phyloP scores from a whole-genome alignment of 2,113 vertebrate genomes.

The Eolophus roseicapilla region DNA sequence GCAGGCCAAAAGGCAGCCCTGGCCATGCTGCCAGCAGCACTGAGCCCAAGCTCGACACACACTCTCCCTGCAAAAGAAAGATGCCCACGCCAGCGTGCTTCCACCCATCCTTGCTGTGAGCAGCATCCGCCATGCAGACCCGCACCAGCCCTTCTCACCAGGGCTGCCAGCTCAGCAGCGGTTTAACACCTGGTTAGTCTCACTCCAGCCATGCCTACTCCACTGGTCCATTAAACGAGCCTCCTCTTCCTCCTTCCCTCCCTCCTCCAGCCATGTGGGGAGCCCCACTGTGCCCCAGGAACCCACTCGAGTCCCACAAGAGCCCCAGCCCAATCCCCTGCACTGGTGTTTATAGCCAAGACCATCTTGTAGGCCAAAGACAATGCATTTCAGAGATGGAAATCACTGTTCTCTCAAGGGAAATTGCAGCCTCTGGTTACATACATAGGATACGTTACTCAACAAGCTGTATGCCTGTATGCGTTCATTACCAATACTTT shows the following conservation, averaged over 20 bases:
- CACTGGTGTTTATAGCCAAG: background rate
- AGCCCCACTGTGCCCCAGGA: background rate
- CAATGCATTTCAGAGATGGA: background rate
- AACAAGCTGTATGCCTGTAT: background rate
- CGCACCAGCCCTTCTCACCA: background rate
- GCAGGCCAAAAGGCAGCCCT: background rate
- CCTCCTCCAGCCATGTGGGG: background rate
- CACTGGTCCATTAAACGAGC: background rate
- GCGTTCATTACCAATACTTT: background rate
- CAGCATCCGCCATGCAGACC: background rate
- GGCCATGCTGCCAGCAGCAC: background rate
- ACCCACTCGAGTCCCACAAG: background rate
- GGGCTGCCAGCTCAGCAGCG: background rate
- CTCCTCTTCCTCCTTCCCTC: background rate
- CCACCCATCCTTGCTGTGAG: fast-evolving
- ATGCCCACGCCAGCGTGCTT: background rate
- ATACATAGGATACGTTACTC: background rate
- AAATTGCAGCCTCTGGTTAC: background rate
- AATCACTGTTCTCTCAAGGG: background rate
- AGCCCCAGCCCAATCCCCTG: background rate
- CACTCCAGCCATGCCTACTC: background rate
- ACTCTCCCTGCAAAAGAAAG: background rate
- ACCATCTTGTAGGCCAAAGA: background rate
- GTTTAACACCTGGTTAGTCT: background rate
- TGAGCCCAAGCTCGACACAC: background rate